Percentiles rank a stretch among this genome's conserved stretches.
phyloP scores from a whole-genome alignment of 1,140 invertebrate genomes.

The Pomacea maculata region DNA sequence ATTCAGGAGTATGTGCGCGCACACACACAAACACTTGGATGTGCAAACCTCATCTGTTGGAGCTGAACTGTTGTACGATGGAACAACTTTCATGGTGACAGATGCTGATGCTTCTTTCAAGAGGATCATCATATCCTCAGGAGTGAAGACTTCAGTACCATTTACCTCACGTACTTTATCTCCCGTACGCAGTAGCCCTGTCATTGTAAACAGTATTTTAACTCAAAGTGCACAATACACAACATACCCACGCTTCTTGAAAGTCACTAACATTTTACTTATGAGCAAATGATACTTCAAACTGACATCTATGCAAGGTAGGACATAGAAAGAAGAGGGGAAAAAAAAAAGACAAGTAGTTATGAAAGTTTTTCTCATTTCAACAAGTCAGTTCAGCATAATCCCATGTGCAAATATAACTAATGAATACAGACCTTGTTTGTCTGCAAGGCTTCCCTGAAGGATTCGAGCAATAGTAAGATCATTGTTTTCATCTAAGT shows the following conservation, averaged over 20 bases:
- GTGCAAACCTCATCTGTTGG: conserved; percentile 31
- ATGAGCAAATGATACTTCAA: too few relatives aligned
- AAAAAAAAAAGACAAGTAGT: too few relatives aligned
- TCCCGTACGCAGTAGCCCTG: conserved; percentile 86
- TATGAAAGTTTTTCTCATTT: too few relatives aligned
- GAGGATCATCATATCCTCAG: conserved; percentile 88
- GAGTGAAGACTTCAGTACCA: conserved; percentile 80
- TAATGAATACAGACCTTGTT: conserved; percentile 68
- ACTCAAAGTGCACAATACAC: too few relatives aligned
- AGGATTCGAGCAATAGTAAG: conserved; percentile 92
- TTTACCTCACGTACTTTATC: conserved; percentile 94
- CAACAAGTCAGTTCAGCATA: too few relatives aligned
- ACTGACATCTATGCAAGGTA: too few relatives aligned
- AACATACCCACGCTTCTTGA: too few relatives aligned
- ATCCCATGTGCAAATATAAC: too few relatives aligned
- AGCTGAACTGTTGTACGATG: conserved; percentile 70
- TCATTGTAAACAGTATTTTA: background rate
- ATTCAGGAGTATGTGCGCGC: too few relatives aligned
- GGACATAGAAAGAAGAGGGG: too few relatives aligned
- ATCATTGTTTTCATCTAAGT: conserved; percentile 81
- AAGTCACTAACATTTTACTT: too few relatives aligned
- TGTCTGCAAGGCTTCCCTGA: conserved; percentile 89
- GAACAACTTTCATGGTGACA: conserved; percentile 86
- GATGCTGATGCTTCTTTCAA: conserved; percentile 83
- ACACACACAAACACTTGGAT: too few relatives aligned